Evolutionary conservation across 2,888 invertebrate species (phyloP), one percentile per base, ranked within the genome.

Genomic region (Tupiocoris notatus): DNA sequence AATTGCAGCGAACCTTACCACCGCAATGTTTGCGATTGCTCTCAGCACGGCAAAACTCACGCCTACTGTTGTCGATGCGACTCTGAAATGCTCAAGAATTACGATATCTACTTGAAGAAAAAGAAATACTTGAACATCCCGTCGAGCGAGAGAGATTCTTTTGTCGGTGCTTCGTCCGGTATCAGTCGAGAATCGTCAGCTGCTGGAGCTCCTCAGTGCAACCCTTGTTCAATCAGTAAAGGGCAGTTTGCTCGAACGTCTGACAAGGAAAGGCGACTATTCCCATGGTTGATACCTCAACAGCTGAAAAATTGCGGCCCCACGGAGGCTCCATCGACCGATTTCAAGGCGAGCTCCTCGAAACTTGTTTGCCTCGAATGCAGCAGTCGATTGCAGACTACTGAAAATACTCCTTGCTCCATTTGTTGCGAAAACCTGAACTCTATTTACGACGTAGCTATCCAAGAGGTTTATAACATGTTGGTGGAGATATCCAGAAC

Each of bases 31-130:
- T 70, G 70, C 17, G 24, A 59, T 1, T 70, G 70, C 18, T 24
- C 24, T 22, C 59, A 70, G 25, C 70, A 70, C 25, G 21, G 39
- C 61, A 59, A 54, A 9, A 24, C 61, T 1, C 70, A 70, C 25
- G 57, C 59, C 12, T 59, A 59, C 21, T 70, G 70, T 16, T 70
- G 70, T 20, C 20, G 70, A 24, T 70, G 70, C 21, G 61, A 59
- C 17, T 18, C 54, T 58, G 23, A 25, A 9, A 58, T 70, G 9
- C 61, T 70, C 17, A 17, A 70, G 18, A 3, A 59, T 7, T 70
- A 70, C 70, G 70, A 70, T 17, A n/a, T 23, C 20, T 70, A 24
- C 59, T 59, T 70, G 24, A 70, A 21, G 23, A 70, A 70, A 17
- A 70, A 70, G 18, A 58, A 25, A 61, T 70, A 70, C 17, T 25